Evolutionary conservation across 2,797 vertebrate species (phyloP), one percentile per base, ranked within the genome.

Genomic region (Neostethus bicornis): DNA sequence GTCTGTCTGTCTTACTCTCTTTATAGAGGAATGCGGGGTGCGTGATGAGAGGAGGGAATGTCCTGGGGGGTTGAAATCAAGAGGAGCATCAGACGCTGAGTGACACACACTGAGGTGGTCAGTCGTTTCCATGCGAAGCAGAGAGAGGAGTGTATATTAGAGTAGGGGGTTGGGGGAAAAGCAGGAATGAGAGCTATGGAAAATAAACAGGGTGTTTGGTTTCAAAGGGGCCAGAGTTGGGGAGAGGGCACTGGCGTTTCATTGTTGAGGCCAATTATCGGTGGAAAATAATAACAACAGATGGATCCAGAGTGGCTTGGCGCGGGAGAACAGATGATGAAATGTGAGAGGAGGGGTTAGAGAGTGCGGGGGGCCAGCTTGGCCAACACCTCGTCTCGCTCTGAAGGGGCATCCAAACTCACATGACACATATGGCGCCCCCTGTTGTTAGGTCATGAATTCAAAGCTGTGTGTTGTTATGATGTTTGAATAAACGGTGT

Each of bases 251-350:
- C 93, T 97, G 93, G 93, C 96, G 97, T 98, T 95, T 95, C 96
- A 96, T 96, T 98, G 97, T 97, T 96, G 92, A 87, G 92, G 93
- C 95, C 95, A 98, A 98, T 98, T 98, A 98, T 97, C 94, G 95
- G 94, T 92, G 91, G 93, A 96, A 98, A 98, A 96, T 96, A 98
- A 98, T 95, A 98, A 98, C 96, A 97, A 94, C 96, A 99, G 97
- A 98, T 98, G 96, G 95, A 95, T 94, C 92, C 89, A 94, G 94
- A 95, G 90, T 92, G 90, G 92, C 93, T 89, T 90, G 91, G 93
- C 85, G 91, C 92, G 85, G 92, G 84, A 85, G 92, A 95, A 75
- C 87, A 91, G 81, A 89, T 89, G 88, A 91, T 87, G 89, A 91
- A 90, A 91, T 81, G 84, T 88, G 87, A 90, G 89, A 89, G 82